Base-by-base conservation (phyloP, 1,140 invertebrate species). In the Lasioglossum baleicum region DNA sequence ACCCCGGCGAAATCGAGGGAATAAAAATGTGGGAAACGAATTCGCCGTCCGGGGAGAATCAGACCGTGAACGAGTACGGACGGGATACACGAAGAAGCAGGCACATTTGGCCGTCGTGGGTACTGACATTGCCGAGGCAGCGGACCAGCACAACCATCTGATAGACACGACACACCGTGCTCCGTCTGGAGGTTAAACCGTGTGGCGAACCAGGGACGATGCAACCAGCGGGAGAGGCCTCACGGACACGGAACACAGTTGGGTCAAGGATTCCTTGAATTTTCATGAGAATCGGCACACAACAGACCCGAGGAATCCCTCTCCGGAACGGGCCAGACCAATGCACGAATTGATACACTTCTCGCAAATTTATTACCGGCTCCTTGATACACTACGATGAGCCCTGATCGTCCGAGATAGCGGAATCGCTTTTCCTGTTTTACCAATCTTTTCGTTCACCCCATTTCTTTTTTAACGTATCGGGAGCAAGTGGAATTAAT, bases 121-220 rank as follows among this genome's bases (percentile, higher is more conserved):
- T 83, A 80, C 69, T 78, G 84, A 61, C 84, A 75, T 82, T 78
- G 84, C 61, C 51, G 58, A 63, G 53, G 20, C 76, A 81, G 61
- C 85, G 74, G 73, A 77, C 60, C 81, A 80, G 73, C 71, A 82
- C 72, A 85, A 56, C 83, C 84, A 78, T 86, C 85, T 75, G 85
- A 86, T 86, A 86, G 66, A 83, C 80, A 79, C 83, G 83, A 58
- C 75, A 82, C 83, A 82, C 79, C 56, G 75, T 84, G 22, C 61
- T 53, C 75, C 64, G 84, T 86, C 81, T 83, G 85, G 77, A 86
- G 85, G 85, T 86, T 86, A 86, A 86, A 86, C 73, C 81, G 84
- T 51, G 84, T 65, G 84, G 81, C 77, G 84, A 83, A 86, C 73
- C 81, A 73, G 70, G 73, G 71, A 85, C 84, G 75, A 83, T 80